Conservation (phyloP, 2,888 invertebrate genomes). For the Frankliniella intonsa region DNA sequence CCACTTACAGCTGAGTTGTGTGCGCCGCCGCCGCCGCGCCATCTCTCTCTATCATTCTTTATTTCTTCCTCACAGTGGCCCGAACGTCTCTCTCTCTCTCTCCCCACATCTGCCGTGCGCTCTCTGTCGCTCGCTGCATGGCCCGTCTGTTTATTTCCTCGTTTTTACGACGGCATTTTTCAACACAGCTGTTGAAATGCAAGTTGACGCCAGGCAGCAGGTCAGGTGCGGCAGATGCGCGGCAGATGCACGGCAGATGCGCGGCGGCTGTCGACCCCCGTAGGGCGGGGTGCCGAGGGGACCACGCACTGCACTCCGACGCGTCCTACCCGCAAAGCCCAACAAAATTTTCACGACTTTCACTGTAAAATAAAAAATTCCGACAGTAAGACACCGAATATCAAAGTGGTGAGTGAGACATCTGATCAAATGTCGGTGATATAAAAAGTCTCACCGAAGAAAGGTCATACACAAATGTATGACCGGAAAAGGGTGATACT, state of each 20-base stretch:
- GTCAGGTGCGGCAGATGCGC: too few species aligned
- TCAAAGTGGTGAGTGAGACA: too few species aligned
- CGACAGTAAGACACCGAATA: too few species aligned
- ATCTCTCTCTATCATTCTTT: constrained; percentile 17
- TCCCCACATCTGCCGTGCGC: not conserved
- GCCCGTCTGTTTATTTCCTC: not conserved
- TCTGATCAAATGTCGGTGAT: too few species aligned
- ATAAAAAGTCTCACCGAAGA: too few species aligned
- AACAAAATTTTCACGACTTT: not conserved
- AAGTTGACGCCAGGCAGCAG: constrained; percentile 5
- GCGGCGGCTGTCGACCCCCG: not conserved
- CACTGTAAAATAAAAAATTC: too few species aligned
- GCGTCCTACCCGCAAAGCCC: not conserved
- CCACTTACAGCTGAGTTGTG: constrained; percentile 19
- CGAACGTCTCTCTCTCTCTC: not conserved
- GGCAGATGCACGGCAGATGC: too few species aligned
- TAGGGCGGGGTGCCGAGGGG: too few species aligned
- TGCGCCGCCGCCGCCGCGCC: too few species aligned
- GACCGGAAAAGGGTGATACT: too few species aligned
- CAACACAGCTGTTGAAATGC: constrained; percentile 17
- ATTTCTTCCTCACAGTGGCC: not conserved
- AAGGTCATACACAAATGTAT: too few species aligned
- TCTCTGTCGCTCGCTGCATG: not conserved
- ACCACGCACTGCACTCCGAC: not conserved
- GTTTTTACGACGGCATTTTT: constrained; percentile 14